A percentile compares a stretch with the other conserved stretches of the same genome.
These are phyloP conservation scores for Eospalax fontanierii DNA, from an alignment of 2,797 vertebrate species.

Conservation along the genomic window DNA sequence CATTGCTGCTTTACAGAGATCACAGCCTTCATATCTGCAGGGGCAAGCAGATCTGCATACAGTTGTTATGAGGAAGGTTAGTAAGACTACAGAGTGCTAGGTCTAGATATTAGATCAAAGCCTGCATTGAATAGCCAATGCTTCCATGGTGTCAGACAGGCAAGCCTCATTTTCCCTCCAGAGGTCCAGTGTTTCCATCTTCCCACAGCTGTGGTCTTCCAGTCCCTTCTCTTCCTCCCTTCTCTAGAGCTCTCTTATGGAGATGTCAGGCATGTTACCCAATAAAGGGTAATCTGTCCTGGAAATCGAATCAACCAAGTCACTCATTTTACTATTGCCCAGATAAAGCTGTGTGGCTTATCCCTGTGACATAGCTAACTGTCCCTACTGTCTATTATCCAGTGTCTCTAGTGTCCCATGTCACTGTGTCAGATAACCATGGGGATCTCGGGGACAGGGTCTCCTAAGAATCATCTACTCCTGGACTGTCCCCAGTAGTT, in stretches of 20 bases:
- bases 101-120: neutral
- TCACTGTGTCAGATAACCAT: too few relatives aligned
- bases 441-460: too few relatives aligned
- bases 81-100: neutral
- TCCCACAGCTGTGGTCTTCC: neutral
- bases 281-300: too few relatives aligned
- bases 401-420: fast-evolving
- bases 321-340: neutral
- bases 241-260: neutral
- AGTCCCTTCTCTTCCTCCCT: neutral
- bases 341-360: fast-evolving
- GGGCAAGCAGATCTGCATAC: too few relatives aligned
- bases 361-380: fast-evolving
- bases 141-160: neutral
- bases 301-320: neutral
- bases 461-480: neutral
- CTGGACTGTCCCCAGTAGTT: neutral
- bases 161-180: neutral
- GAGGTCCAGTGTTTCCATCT: neutral
- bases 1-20: too few relatives aligned
- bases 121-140: neutral
- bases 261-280: fast-evolving
- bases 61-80: too few relatives aligned
- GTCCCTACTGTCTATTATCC: fast-evolving
- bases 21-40: too few relatives aligned